These are phyloP conservation scores for Xenops minutus DNA, from an alignment of 2,797 vertebrate genomes.

Conservation along the genomic window DNA sequence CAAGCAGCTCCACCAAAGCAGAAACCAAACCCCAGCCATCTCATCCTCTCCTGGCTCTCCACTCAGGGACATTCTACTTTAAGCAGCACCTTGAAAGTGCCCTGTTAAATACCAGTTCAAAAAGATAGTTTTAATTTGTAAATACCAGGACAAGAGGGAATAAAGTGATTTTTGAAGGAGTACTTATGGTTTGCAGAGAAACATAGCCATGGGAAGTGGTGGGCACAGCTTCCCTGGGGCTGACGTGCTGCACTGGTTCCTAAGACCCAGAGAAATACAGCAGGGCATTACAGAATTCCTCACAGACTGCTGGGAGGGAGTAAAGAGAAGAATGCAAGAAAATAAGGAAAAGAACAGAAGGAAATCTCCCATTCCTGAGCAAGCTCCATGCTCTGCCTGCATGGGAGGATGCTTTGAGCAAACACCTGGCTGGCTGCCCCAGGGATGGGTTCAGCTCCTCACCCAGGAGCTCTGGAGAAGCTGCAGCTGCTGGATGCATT, in stretches of 20 bases:
- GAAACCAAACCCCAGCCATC: neutral
- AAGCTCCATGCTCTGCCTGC: rapidly evolving
- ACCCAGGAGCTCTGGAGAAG: neutral
- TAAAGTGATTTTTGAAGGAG: neutral
- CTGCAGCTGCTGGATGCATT: neutral
- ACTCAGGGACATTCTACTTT: neutral
- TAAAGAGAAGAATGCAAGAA: neutral
- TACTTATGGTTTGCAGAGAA: neutral
- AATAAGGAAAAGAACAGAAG: neutral
- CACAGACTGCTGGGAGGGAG: rapidly evolving
- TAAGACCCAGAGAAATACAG: neutral
- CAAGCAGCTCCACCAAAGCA: neutral
- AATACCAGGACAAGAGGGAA: neutral
- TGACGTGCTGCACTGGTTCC: rapidly evolving
- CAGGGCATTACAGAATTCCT: neutral
- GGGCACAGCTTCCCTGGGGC: neutral
- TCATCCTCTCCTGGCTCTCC: neutral
- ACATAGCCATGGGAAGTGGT: rapidly evolving
- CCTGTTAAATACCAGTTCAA: neutral
- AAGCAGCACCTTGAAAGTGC: neutral
- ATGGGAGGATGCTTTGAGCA: neutral
- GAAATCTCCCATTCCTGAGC: neutral
- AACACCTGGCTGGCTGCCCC: neutral
- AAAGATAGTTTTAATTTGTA: neutral
- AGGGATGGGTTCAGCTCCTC: neutral